Evolutionary conservation across 2,113 vertebrate species (phyloP), one percentile per base, ranked within the genome.

Genomic region (Daboia siamensis): DNA sequence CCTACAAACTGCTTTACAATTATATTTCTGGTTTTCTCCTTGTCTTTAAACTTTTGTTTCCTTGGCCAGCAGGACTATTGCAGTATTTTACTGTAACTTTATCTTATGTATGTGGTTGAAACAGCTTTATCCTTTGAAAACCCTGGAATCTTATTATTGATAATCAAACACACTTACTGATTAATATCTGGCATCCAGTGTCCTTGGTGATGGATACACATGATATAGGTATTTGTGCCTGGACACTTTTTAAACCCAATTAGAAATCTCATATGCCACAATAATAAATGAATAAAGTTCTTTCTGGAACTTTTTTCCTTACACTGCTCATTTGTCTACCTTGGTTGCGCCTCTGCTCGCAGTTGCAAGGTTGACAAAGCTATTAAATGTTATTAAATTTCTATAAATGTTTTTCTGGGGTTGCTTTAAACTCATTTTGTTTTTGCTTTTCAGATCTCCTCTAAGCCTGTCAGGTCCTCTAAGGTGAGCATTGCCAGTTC

Each of bases 381-480:
- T 39, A 74, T 74, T 39, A 33, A 74, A 74, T 74, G 24, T n/a
- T 80, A n/a, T 26, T 57, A 54, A 33, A 39, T 56, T 9, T 84
- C 24, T 84, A 10, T 61, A 9, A 64, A 29, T 90, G 23, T n/a
- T 44, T 61, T 2, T 55, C 55, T 91, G 55, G 52, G 9, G 3
- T 52, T 87, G 3, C 9, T 89, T 88, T 94, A n/a, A 64, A 56
- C 64, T 23, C 29, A 13, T 59, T 59, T 55, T 59, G 20, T 51
- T 69, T 93, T 90, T 89, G 48, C 29, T 93, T 91, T 93, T 64
- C 90, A 94, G 91, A 52, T 93, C 91, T n/a, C 91, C 91, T 4
- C 69, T 92, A 51, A 94, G 44, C 90, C 90, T 91, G n/a, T 48
- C 92, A 20, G 93, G 93, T 56, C 91, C 93, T 33, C 59, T 94